Evolutionary conservation across 2,888 invertebrate species (phyloP).

Genomic region (Xestia c-nigrum): DNA sequence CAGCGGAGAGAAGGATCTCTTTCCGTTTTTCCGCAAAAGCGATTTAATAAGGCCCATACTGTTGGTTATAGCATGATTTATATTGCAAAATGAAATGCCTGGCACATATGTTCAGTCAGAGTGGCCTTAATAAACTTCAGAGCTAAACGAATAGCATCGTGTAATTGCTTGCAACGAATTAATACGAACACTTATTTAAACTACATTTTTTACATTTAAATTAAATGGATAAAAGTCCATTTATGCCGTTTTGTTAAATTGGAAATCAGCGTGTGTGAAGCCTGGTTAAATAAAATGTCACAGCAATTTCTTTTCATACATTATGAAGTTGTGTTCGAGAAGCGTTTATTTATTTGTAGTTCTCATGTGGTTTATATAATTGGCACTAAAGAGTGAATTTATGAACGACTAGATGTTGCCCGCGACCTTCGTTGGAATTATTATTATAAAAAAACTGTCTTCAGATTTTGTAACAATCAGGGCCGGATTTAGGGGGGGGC

Average conservation of each 20-base stretch:
- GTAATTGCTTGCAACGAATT: constrained; percentile 71
- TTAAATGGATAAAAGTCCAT: constrained; percentile 48
- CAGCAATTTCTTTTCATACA: constrained; percentile 27
- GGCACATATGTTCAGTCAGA: constrained; percentile 75
- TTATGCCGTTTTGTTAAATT: constrained; percentile 55
- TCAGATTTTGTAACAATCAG: too few relatives aligned
- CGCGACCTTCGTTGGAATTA: too few relatives aligned
- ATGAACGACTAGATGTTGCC: background rate
- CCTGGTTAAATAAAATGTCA: constrained; percentile 45
- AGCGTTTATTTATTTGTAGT: constrained; percentile 15
- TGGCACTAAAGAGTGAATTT: background rate
- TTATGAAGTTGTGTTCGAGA: constrained; percentile 3
- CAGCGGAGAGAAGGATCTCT: constrained; percentile 56
- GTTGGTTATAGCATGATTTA: constrained; percentile 82
- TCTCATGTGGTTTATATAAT: constrained; percentile 8
- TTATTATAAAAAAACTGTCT: too few relatives aligned
- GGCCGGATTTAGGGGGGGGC: too few relatives aligned
- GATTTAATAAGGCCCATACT: constrained; percentile 81
- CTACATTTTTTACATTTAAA: constrained; percentile 60
- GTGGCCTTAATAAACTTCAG: constrained; percentile 79
- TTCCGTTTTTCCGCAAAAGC: constrained; percentile 73
- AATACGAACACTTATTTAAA: constrained; percentile 66
- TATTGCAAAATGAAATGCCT: constrained; percentile 78
- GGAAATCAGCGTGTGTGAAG: constrained; percentile 57
- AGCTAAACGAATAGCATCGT: constrained; percentile 71